Evolutionary conservation across 2,888 invertebrate genomes (phyloP).

Genomic region (Noctua janthe): DNA sequence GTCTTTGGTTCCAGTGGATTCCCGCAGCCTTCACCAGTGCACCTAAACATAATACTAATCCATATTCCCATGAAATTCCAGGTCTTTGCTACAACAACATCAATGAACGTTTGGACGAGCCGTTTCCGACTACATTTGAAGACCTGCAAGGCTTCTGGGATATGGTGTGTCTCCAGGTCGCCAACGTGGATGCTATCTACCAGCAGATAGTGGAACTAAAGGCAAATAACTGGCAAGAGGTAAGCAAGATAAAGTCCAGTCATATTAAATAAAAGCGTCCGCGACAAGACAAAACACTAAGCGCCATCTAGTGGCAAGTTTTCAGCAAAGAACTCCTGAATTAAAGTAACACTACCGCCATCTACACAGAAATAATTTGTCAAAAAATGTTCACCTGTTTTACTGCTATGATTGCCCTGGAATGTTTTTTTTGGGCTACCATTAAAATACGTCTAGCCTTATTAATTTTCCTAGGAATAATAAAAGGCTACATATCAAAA

Average conservation of each 20-base stretch:
- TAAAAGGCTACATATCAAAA: too few relatives aligned
- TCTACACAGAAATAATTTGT: too few relatives aligned
- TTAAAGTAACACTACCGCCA: too few relatives aligned
- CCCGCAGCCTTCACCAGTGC: background rate
- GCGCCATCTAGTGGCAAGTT: too few relatives aligned
- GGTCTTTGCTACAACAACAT: conserved; percentile 92
- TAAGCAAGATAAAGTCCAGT: conserved; percentile 45
- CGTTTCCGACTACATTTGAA: conserved; percentile 96
- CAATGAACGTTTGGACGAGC: conserved; percentile 93
- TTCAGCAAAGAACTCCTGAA: too few relatives aligned
- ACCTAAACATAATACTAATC: background rate
- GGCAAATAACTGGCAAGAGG: conserved; percentile 93
- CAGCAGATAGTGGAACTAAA: conserved; percentile 92
- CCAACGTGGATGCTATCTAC: conserved; percentile 95
- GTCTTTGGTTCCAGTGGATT: background rate
- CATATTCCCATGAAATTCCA: conserved; percentile 73
- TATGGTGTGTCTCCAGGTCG: conserved; percentile 98
- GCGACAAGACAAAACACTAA: too few relatives aligned
- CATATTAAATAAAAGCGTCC: too few relatives aligned
- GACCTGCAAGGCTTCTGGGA: conserved; percentile 99
- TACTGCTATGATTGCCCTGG: too few relatives aligned
- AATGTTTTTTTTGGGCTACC: too few relatives aligned
- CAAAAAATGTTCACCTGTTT: too few relatives aligned
- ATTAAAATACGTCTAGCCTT: too few relatives aligned
- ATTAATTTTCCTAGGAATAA: too few relatives aligned